Conservation (phyloP, 2,113 vertebrate species). For the Hippoglossus stenolepis region DNA sequence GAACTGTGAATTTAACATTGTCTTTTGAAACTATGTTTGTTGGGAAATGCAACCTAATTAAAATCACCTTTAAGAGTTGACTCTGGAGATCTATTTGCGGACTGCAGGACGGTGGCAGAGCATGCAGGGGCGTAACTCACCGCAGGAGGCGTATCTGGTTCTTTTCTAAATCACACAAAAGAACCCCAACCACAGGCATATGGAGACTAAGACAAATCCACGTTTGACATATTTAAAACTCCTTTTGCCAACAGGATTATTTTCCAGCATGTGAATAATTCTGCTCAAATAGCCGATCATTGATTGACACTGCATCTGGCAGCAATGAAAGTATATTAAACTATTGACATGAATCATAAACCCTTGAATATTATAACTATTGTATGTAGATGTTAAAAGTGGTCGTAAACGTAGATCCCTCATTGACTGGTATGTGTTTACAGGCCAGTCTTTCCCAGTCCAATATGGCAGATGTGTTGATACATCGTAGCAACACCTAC, state of each 20-base stretch:
- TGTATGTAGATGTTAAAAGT: no score
- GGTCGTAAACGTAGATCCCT: background rate
- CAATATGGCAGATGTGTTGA: background rate
- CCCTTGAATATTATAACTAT: no score
- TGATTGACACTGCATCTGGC: background rate
- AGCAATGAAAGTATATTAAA: no score
- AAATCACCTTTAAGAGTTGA: no score
- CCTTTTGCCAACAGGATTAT: no score
- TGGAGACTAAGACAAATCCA: background rate
- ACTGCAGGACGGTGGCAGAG: no score
- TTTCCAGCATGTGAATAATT: no score
- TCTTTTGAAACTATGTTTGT: background rate
- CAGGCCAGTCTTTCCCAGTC: background rate
- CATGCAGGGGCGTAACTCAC: no score
- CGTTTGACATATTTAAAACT: background rate
- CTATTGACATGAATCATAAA: background rate
- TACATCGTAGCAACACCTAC: background rate
- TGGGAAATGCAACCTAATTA: no score
- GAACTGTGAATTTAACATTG: background rate
- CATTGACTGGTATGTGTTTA: background rate
- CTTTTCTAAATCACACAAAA: background rate
- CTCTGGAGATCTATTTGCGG: no score
- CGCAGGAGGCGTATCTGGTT: no score
- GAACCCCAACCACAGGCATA: background rate
- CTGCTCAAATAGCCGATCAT: background rate